phyloP scores from a whole-genome alignment of 2,797 vertebrate genomes.

The Euphonia xanthogaster region DNA sequence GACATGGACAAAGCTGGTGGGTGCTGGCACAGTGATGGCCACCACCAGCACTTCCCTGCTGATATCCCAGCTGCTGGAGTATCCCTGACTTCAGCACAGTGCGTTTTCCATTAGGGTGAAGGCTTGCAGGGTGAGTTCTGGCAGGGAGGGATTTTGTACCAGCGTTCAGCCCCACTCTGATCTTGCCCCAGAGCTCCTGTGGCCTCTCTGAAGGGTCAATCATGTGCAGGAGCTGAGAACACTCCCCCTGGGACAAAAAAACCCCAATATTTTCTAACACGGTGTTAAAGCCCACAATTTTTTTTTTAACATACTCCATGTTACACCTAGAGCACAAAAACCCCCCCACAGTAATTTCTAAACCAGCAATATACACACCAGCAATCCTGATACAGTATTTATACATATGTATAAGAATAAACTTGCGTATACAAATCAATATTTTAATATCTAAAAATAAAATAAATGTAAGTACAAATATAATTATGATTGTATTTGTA shows the following conservation, averaged over 20 bases:
- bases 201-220: background rate
- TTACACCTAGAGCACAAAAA: background rate
- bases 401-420: too few species aligned
- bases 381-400: background rate
- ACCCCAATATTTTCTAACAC: fast-evolving
- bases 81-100: background rate
- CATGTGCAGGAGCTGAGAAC: background rate
- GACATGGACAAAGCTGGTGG: background rate
- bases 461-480: background rate
- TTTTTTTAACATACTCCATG: background rate
- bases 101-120: background rate
- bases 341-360: background rate
- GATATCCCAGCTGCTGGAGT: background rate
- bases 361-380: background rate
- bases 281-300: background rate
- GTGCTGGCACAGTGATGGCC: background rate
- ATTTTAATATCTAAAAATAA: background rate
- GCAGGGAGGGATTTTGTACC: background rate
- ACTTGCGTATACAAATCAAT: background rate
- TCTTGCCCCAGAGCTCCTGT: background rate
- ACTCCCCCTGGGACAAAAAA: background rate
- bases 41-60: fast-evolving
- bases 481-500: fast-evolving
- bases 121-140: background rate
- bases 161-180: fast-evolving